These are phyloP conservation scores for Cheumatopsyche charites DNA, from an alignment of 1,140 invertebrate genomes.

Conservation along the genomic window DNA sequence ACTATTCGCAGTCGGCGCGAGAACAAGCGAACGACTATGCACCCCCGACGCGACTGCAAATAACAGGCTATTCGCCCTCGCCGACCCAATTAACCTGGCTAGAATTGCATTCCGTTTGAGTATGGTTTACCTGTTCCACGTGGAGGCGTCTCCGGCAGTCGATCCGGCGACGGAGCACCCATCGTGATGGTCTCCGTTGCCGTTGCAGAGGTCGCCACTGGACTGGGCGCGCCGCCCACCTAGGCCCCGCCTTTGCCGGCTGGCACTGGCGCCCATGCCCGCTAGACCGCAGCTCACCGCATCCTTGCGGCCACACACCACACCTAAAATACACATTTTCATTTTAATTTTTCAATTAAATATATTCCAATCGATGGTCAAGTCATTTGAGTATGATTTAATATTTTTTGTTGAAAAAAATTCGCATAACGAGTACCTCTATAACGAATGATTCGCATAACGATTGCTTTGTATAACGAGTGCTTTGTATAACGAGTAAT, in stretches of 20 bases:
- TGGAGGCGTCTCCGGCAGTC: constrained; percentile 57
- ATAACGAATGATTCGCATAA: no score
- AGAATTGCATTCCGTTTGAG: no score
- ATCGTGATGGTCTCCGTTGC: constrained; percentile 77
- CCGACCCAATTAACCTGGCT: no score
- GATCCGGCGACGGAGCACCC: constrained; percentile 60
- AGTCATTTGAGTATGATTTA: no score
- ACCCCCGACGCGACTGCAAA: no score
- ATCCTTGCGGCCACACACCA: constrained; percentile 33
- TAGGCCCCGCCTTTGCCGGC: constrained; percentile 54
- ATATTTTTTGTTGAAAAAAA: no score
- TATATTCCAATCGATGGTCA: neutral
- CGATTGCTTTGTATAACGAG: no score
- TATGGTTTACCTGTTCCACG: constrained; percentile 53
- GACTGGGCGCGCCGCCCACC: constrained; percentile 73
- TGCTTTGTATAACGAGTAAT: no score
- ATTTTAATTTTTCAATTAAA: neutral
- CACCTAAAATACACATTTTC: constrained; percentile 30
- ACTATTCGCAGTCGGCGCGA: no score
- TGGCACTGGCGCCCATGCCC: constrained; percentile 45
- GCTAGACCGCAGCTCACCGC: constrained; percentile 27
- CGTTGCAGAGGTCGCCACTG: constrained; percentile 68
- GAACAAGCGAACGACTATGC: no score
- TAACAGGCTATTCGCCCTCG: no score
- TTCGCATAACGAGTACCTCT: no score